Evolutionary conservation across 2,888 invertebrate genomes (phyloP), one percentile per base, ranked within the genome.

Genomic region (Cynaeus angustus): DNA sequence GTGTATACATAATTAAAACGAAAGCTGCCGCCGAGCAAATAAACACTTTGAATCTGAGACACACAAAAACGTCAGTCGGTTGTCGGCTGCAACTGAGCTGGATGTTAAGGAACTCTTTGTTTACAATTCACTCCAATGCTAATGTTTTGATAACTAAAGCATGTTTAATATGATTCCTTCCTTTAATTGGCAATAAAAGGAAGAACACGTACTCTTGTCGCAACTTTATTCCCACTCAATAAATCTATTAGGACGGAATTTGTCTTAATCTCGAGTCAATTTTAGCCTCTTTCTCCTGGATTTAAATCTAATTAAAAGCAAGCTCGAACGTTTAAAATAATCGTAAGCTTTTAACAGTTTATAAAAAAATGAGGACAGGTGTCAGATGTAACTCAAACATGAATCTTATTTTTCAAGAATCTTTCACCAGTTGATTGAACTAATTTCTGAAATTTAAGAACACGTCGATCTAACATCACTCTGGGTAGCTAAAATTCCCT

Each of bases 1-100:
- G 66, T 74, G 72, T 75, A 56, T 73, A 66, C 68, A 71, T 72
- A 71, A 75, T 75, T 74, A 72, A 67, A 72, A 64, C 48, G 16
- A 69, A 72, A 73, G 65, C 56, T 52, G 68, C 74, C 74, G 74
- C 74, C 62, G 41, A 50, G 62, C 55, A 73, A 74, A 74, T 73
- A 74, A 73, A 74, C 74, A 74, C 71, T 72, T 62, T 71, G 37
- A 66, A 66, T 59, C 52, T 43, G 52, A 52, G 58, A 68, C 53
- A 53, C 55, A 56, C 59, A 68, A 62, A 68, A 64, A 62, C 56
- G 12, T 56, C 65, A 65, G 62, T 43, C 28, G 58, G 28, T 58
- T 58, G 66, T 66, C 58, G 58, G 58, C 38, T 50, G 46, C 16
- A 66, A 43, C 30, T 37, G 46, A 52, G 37, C 28, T 26, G 68